Conservation (phyloP, 2,888 invertebrate genomes). For the Drosophila phalerata region DNA sequence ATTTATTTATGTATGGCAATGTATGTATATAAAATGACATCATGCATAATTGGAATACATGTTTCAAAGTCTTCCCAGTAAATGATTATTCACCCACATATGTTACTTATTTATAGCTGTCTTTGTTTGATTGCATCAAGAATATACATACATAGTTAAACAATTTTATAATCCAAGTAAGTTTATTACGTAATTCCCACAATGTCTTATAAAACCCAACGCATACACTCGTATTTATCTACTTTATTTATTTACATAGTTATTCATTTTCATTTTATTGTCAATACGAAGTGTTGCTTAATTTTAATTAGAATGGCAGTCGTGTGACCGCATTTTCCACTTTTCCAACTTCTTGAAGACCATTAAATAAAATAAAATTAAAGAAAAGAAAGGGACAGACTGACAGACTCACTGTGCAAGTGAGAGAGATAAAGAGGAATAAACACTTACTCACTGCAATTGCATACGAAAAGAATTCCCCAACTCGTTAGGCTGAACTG, state of each 20-base stretch:
- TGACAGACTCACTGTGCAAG: neutral
- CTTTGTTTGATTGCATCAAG: conserved; percentile 28
- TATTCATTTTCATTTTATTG: conserved; percentile 51
- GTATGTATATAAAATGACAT: neutral
- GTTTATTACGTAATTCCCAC: conserved; percentile 43
- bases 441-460: conserved; percentile 50
- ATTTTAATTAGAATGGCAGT: conserved; percentile 68
- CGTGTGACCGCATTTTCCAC: conserved; percentile 55
- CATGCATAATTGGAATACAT: too few species aligned
- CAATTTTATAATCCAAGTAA: conserved; percentile 23
- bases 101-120: neutral
- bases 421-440: neutral
- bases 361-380: conserved; percentile 42
- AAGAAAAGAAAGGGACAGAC: neutral
- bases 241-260: conserved; percentile 46
- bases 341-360: conserved; percentile 42
- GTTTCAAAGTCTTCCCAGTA: neutral
- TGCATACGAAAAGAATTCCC: conserved; percentile 49
- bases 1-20: neutral
- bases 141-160: conserved; percentile 13
- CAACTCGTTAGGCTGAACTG: conserved; percentile 54
- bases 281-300: conserved; percentile 46
- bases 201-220: conserved; percentile 14
- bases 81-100: conserved; percentile 27
- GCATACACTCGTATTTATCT: conserved; percentile 13